Evolutionary conservation across 2,113 vertebrate genomes (phyloP), one percentile per base, ranked within the genome.

Genomic region (Coreoperca whiteheadi): DNA sequence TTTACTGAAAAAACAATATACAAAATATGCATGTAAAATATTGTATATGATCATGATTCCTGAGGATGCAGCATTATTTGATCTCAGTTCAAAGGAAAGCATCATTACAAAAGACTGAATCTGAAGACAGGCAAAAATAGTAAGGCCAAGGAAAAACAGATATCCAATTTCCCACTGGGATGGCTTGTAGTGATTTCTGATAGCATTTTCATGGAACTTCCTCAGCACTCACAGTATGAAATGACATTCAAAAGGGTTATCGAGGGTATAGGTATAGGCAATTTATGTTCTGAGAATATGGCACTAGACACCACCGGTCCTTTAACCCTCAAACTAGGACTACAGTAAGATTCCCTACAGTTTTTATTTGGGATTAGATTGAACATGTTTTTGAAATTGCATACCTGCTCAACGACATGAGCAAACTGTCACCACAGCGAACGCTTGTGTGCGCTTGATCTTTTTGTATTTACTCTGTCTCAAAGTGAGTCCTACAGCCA

Each of bases 381-480:
- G 7, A 64, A 70, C 9, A 48, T 21, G 28, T 41, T 34, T 65
- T 78, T 60, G 3, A 76, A 37, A 43, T 56, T 75, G 39, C 48
- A 0, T 43, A 59, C 54, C 10, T 32, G 54, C 39, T 48, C 23
- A 53, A 43, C 4, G 23, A 46, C 25, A 7, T 23, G 28, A 54
- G 28, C 30, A 60, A 74, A 28, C 30, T 25, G 25, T 30, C 56
- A 37, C 23, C 74, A n/a, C 57, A 37, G 20, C 21, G n/a, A 50
- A 51, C 7, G 4, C 28, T 37, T 4, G 23, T 2, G 2, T 67
- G 6, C 43, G 65, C 64, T 64, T 46, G 32, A 72, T 79, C 48
- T 48, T 9, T 76, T 86, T n/a, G 71, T 60, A 78, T 88, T 80
- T 69, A 69, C 57, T 30, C 68, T 70, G 39, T 77, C 71, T 81